Evolutionary conservation across 2,888 invertebrate species (phyloP), one percentile per base, ranked within the genome.

Genomic region (Calephelis perditalis): DNA sequence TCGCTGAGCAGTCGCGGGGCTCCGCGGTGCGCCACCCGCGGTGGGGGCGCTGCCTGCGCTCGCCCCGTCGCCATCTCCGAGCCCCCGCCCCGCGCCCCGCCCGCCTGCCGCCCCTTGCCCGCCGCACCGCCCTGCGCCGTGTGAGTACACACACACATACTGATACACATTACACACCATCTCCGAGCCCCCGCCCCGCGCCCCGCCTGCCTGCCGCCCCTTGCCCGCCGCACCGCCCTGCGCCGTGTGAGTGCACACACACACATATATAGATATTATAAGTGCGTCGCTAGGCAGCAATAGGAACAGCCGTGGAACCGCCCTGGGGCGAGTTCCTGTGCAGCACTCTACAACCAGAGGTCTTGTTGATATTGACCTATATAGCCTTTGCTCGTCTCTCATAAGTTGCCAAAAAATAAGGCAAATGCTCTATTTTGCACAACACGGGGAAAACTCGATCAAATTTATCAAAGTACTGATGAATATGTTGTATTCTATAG

Each of bases 1-100:
- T 96, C 96, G 8, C 93, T 97, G 92, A 95, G 96, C 74, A 87
- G 96, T 60, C 92, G 98, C 47, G 98, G 98, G 78, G 91, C 97
- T 63, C 97, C 98, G 0, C 92, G 98, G 47, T 94, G 95, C 75
- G 95, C 96, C 73, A 94, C 94, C 4, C 95, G 95, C 47, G 81
- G 77, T 85, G 94, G 58, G 4, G 79, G 75, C 26, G 77, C 77
- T n/a, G 78, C 79, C 36, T 82, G 85, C 73, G 75, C 85, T 44
- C 84, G 89, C 0, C 87, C 89, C 61, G 82, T 89, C 46, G 82
- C 84, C 78, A 86, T 86, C 72, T 72, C 74, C 57, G 82, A 82
- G 66, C 88, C 85, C 49, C 92, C 94, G 58, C 91, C 94, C 40
- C 92, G 93, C 57, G 94, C 94, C 65, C 94, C 68, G 56, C 67